Evolutionary conservation across 2,797 vertebrate genomes (phyloP).

Genomic region (Melanotaenia trifasciata): DNA sequence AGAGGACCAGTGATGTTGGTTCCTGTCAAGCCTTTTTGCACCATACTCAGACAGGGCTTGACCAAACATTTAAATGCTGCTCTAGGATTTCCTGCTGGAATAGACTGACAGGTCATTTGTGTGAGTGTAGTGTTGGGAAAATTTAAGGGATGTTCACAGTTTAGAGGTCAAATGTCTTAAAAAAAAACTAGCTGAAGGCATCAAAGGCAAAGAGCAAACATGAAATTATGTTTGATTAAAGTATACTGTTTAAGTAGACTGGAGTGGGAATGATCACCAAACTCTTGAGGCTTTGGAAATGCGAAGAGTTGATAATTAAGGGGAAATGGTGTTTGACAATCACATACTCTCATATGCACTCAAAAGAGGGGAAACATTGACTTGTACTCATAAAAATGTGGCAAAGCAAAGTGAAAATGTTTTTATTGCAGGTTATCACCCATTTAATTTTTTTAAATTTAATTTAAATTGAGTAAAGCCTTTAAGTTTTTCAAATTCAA

Average conservation of each 20-base stretch:
- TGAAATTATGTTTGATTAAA: slow-evolving; percentile 47
- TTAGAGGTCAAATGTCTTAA: slow-evolving; percentile 45
- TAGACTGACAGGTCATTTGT: slow-evolving; percentile 69
- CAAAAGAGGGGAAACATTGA: background rate
- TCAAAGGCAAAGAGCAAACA: slow-evolving; percentile 25
- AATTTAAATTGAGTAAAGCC: background rate
- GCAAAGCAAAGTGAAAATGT: background rate
- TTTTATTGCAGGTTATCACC: background rate
- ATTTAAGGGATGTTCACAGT: slow-evolving; percentile 39
- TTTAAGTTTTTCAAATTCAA: background rate
- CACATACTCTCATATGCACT: background rate
- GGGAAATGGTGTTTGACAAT: background rate
- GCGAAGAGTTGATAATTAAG: background rate
- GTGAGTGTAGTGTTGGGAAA: slow-evolving; percentile 29
- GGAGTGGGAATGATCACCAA: slow-evolving; percentile 2
- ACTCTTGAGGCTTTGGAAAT: background rate
- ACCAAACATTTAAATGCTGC: slow-evolving; percentile 75
- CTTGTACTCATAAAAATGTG: background rate
- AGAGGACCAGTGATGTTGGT: slow-evolving; percentile 66
- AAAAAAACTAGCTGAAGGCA: slow-evolving; percentile 34
- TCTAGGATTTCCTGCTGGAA: slow-evolving; percentile 67
- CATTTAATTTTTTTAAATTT: background rate
- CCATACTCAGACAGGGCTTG: slow-evolving; percentile 71
- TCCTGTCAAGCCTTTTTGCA: slow-evolving; percentile 68
- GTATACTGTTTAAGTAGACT: slow-evolving; percentile 16